A percentile compares a stretch with the other conserved stretches of the same genome.
phyloP scores from a whole-genome alignment of 2,888 invertebrate genomes.

The Pedicia rivosa region DNA sequence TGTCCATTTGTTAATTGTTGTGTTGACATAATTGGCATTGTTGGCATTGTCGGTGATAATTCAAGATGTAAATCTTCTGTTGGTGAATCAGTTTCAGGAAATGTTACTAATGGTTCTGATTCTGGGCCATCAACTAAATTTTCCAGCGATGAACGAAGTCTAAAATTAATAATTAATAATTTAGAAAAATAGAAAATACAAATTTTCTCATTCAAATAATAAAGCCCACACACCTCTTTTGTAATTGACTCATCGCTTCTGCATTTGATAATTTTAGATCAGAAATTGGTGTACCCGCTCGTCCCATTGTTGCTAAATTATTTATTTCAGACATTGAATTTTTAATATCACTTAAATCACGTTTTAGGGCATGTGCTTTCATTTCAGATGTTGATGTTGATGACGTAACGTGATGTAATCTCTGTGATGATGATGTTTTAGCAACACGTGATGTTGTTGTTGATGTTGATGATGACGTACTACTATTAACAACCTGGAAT shows the following conservation, averaged over 20 bases:
- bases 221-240: slow-evolving; percentile 10
- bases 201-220: background rate
- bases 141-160: slow-evolving; percentile 59
- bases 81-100: slow-evolving; percentile 64
- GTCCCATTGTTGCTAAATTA: slow-evolving; percentile 35
- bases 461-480: slow-evolving; percentile 28
- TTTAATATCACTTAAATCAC: slow-evolving; percentile 48
- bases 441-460: slow-evolving; percentile 23
- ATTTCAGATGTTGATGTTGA: slow-evolving; percentile 44
- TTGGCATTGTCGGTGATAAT: slow-evolving; percentile 25
- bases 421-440: slow-evolving; percentile 29
- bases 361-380: slow-evolving; percentile 70
- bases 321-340: slow-evolving; percentile 80
- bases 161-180: slow-evolving; percentile 21
- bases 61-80: slow-evolving; percentile 28
- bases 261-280: slow-evolving; percentile 13
- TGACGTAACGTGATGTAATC: slow-evolving; percentile 34
- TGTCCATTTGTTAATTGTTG: slow-evolving; percentile 31
- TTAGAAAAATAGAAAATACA: background rate
- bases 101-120: slow-evolving; percentile 57
- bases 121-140: slow-evolving; percentile 55
- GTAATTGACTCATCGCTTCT: slow-evolving; percentile 13
- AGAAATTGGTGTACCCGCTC: slow-evolving; percentile 11
- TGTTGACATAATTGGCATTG: no score
- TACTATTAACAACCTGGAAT: slow-evolving; percentile 30